Conservation (phyloP, 2,797 vertebrate genomes). For the Aphelocoma californica region DNA sequence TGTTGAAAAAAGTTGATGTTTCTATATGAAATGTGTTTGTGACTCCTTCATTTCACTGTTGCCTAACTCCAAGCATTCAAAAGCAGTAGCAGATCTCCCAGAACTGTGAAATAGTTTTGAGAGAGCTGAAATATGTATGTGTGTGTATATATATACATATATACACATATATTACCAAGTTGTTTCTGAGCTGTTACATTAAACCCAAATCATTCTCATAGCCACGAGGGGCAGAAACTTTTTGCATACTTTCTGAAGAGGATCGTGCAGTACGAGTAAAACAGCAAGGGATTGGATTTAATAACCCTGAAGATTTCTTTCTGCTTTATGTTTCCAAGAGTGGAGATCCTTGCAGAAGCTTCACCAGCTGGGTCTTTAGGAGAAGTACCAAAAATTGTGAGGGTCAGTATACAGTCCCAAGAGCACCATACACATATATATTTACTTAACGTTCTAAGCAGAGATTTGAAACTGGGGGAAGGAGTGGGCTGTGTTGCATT, state of each 20-base stretch:
- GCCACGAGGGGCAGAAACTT: constrained; percentile 16
- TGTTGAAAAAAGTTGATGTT: not conserved
- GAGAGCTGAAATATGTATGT: not conserved
- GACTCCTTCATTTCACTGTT: not conserved
- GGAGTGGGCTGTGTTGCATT: not conserved
- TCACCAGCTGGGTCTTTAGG: not conserved
- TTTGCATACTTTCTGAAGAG: not conserved
- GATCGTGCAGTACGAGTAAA: accelerated
- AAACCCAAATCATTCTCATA: not conserved
- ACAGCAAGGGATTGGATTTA: not conserved
- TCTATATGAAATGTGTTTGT: not conserved
- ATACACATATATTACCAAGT: not conserved
- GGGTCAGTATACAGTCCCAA: not conserved
- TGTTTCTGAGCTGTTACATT: not conserved
- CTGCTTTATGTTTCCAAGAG: not conserved
- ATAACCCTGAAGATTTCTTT: not conserved
- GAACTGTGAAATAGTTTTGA: not conserved
- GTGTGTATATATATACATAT: not conserved
- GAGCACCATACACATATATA: not conserved
- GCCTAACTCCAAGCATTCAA: not conserved
- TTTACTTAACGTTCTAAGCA: not conserved
- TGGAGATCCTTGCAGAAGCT: not conserved
- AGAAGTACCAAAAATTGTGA: not conserved
- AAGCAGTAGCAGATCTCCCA: not conserved
- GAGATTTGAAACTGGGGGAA: not conserved